Conservation (phyloP, 2,888 invertebrate genomes). For the Aspidapion aeneum region DNA sequence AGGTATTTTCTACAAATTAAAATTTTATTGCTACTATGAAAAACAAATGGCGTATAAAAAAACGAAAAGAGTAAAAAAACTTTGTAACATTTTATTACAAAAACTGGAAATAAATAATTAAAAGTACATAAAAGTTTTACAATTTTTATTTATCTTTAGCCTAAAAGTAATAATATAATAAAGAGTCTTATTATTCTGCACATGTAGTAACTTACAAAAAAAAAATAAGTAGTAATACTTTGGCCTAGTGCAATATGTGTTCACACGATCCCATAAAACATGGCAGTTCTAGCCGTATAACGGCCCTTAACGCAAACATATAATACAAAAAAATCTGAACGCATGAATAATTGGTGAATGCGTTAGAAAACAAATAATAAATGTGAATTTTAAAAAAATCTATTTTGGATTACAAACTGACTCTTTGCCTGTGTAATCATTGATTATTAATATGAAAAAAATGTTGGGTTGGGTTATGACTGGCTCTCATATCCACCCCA, state of each 20-base stretch:
- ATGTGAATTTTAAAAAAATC: too few relatives aligned
- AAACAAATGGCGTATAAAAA: too few relatives aligned
- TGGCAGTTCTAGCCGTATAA: slow-evolving; percentile 43
- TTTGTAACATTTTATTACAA: slow-evolving; percentile 4
- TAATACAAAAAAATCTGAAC: slow-evolving; percentile 35
- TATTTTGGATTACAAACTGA: too few relatives aligned
- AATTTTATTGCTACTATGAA: too few relatives aligned
- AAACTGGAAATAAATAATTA: slow-evolving; percentile 14
- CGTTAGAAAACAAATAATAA: too few relatives aligned
- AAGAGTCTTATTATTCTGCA: slow-evolving; percentile 44
- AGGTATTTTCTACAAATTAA: too few relatives aligned
- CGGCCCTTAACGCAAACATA: slow-evolving; percentile 27
- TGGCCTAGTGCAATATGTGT: slow-evolving; percentile 46
- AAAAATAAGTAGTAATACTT: slow-evolving; percentile 47
- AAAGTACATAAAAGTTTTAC: slow-evolving; percentile 34
- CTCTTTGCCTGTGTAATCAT: too few relatives aligned
- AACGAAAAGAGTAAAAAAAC: background rate
- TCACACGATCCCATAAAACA: slow-evolving; percentile 41
- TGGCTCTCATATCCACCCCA: too few relatives aligned
- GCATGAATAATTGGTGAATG: slow-evolving; percentile 37
- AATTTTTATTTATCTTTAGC: slow-evolving; percentile 44
- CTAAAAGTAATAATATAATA: slow-evolving; percentile 47
- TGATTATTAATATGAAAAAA: too few relatives aligned
- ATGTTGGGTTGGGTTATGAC: too few relatives aligned
- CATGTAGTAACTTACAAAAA: slow-evolving; percentile 47